These are phyloP conservation scores for Petrosia ficiformis DNA, from an alignment of 37 sponge, comb jelly and placozoan species.

Conservation along the genomic window DNA sequence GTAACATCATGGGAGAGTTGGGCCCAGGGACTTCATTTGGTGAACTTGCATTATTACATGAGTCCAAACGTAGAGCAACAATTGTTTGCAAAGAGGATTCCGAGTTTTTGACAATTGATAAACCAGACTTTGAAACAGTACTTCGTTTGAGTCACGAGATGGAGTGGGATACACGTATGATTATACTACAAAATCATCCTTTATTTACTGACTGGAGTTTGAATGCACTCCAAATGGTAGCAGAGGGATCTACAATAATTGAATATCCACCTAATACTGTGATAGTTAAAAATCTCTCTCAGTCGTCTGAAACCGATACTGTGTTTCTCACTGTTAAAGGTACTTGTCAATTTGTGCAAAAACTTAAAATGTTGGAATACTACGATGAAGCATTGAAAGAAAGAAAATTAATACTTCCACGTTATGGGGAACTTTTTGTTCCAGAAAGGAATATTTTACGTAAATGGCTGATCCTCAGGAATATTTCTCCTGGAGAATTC, in stretches of 20 bases:
- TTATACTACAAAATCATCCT: constrained; percentile 30
- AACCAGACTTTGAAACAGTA: constrained; percentile 67
- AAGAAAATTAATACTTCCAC: neutral
- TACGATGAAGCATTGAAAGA: neutral
- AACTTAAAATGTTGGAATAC: constrained; percentile 11
- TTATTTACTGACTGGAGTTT: constrained; percentile 36
- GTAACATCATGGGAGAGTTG: constrained; percentile 64
- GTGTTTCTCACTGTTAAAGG: constrained; percentile 58
- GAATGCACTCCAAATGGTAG: constrained; percentile 13
- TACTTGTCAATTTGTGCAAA: constrained; percentile 54
- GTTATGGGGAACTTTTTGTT: neutral
- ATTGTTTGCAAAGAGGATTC: constrained; percentile 70
- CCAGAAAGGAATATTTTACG: neutral
- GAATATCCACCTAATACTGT: constrained; percentile 53
- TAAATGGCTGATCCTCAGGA: constrained; percentile 57
- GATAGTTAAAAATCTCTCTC: constrained; percentile 50
- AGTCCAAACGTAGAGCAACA: constrained; percentile 51
- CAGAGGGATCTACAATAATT: constrained; percentile 43
- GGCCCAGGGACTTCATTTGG: constrained; percentile 77
- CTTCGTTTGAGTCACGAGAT: constrained; percentile 35
- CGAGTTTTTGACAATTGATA: constrained; percentile 71
- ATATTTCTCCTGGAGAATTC: constrained; percentile 63
- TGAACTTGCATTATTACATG: constrained; percentile 72
- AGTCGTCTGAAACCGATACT: constrained; percentile 22
- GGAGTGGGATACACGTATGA: constrained; percentile 42